These are phyloP conservation scores for Tanaodytes sp. DNA, from an alignment of 2,888 invertebrate species.

Conservation along the genomic window DNA sequence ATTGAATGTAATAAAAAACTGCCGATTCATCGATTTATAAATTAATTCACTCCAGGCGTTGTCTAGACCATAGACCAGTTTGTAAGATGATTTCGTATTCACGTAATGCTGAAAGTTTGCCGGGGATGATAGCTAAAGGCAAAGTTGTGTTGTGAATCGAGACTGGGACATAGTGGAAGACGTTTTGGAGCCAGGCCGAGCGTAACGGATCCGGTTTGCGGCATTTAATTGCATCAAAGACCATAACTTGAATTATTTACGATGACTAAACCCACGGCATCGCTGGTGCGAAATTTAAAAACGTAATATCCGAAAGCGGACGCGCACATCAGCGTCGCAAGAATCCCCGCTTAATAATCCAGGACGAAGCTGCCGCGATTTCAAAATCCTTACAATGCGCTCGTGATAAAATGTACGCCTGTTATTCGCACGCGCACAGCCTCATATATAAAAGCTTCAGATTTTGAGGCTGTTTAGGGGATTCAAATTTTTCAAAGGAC, in stretches of 20 bases:
- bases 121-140: slow-evolving; percentile 49
- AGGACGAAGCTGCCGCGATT: no score
- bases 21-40: slow-evolving; percentile 13
- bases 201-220: slow-evolving; percentile 54
- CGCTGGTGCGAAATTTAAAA: slow-evolving; percentile 40
- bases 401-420: slow-evolving; percentile 57
- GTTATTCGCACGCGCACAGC: slow-evolving; percentile 56
- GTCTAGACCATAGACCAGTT: slow-evolving; percentile 41
- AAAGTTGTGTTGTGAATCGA: slow-evolving; percentile 50
- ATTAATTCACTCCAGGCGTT: slow-evolving; percentile 19
- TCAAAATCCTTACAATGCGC: slow-evolving; percentile 42
- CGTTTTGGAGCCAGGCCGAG: slow-evolving; percentile 50
- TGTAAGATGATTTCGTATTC: slow-evolving; percentile 40
- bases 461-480: slow-evolving; percentile 52
- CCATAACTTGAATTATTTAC: slow-evolving; percentile 52
- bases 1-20: no score
- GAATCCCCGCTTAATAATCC: no score
- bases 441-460: slow-evolving; percentile 58
- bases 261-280: slow-evolving; percentile 39
- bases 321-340: slow-evolving; percentile 1
- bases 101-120: slow-evolving; percentile 47
- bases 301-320: slow-evolving; percentile 14
- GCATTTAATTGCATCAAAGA: slow-evolving; percentile 54
- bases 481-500: slow-evolving; percentile 62
- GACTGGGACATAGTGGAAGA: slow-evolving; percentile 49